phyloP scores from a whole-genome alignment of 2,888 invertebrate species.

The Sesia bembeciformis region DNA sequence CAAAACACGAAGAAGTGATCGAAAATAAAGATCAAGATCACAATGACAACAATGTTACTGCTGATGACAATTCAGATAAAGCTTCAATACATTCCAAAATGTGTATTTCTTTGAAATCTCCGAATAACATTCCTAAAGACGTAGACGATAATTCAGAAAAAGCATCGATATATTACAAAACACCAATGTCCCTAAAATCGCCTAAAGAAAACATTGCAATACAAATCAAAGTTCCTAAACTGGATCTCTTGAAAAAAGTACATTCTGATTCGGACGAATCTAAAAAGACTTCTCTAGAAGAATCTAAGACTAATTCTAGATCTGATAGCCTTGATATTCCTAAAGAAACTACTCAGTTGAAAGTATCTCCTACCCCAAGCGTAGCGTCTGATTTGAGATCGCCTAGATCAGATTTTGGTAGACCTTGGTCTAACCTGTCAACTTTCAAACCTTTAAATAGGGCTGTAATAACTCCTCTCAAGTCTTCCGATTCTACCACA shows the following conservation, averaged over 20 bases:
- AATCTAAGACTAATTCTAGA: slow-evolving; percentile 22
- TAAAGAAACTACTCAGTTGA: slow-evolving; percentile 29
- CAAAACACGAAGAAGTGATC: slow-evolving; percentile 29
- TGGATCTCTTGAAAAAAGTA: slow-evolving; percentile 38
- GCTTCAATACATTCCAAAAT: slow-evolving; percentile 27
- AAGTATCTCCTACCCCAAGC: slow-evolving; percentile 48
- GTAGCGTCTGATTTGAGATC: slow-evolving; percentile 40
- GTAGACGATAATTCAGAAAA: slow-evolving; percentile 39
- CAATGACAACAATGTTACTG: slow-evolving; percentile 22
- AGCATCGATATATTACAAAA: slow-evolving; percentile 26
- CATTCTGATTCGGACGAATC: slow-evolving; percentile 52
- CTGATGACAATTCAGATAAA: slow-evolving; percentile 39
- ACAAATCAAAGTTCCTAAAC: slow-evolving; percentile 57
- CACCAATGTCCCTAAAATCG: slow-evolving; percentile 19
- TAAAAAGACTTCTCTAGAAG: slow-evolving; percentile 31
- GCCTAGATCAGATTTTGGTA: slow-evolving; percentile 44
- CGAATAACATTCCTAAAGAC: slow-evolving; percentile 25
- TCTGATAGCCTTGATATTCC: slow-evolving; percentile 18
- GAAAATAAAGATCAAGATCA: slow-evolving; percentile 27
- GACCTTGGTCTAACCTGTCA: slow-evolving; percentile 47
- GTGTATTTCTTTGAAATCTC: slow-evolving; percentile 21
- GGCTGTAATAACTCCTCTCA: slow-evolving; percentile 32
- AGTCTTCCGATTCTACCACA: slow-evolving; percentile 45
- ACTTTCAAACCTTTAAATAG: slow-evolving; percentile 49
- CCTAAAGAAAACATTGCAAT: slow-evolving; percentile 27